phyloP scores from a whole-genome alignment of 2,888 invertebrate species.

The Tenthredo notha region DNA sequence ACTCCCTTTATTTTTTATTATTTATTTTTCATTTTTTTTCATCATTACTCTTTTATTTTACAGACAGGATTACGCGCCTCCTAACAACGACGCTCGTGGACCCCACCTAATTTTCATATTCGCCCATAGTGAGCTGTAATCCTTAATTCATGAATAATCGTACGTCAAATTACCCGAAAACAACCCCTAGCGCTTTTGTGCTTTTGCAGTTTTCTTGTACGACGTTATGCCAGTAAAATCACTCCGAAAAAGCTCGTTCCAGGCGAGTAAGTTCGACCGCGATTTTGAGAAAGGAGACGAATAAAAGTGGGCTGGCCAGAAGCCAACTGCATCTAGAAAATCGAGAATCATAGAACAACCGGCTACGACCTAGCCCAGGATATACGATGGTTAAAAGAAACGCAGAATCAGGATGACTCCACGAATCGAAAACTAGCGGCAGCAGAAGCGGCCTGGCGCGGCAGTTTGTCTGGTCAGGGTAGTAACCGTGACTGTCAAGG shows the following conservation, averaged over 20 bases:
- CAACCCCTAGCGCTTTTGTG: background rate
- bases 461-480: conserved; percentile 20
- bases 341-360: conserved; percentile 1
- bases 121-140: background rate
- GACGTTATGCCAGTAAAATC: background rate
- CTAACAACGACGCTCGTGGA: conserved; percentile 6
- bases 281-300: conserved; percentile 31
- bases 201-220: background rate
- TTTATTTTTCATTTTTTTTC: background rate
- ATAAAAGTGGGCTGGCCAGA: conserved; percentile 24
- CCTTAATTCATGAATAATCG: conserved; percentile 34
- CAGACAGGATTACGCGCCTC: conserved; percentile 12
- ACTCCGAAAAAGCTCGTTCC: conserved; percentile 17
- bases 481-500: conserved; percentile 47
- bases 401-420: conserved; percentile 48
- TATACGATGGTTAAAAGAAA: conserved; percentile 37
- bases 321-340: conserved; percentile 45
- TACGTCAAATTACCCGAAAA: conserved; percentile 4
- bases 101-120: background rate
- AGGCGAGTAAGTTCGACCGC: conserved; percentile 26
- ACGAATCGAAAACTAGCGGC: conserved; percentile 17
- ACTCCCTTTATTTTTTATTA: background rate
- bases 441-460: conserved; percentile 10
- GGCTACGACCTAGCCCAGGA: conserved; percentile 17
- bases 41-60: conserved; percentile 21